Evolutionary conservation across 2,113 vertebrate genomes (phyloP), one percentile per base, ranked within the genome.

Genomic region (Heterochromis multidens): DNA sequence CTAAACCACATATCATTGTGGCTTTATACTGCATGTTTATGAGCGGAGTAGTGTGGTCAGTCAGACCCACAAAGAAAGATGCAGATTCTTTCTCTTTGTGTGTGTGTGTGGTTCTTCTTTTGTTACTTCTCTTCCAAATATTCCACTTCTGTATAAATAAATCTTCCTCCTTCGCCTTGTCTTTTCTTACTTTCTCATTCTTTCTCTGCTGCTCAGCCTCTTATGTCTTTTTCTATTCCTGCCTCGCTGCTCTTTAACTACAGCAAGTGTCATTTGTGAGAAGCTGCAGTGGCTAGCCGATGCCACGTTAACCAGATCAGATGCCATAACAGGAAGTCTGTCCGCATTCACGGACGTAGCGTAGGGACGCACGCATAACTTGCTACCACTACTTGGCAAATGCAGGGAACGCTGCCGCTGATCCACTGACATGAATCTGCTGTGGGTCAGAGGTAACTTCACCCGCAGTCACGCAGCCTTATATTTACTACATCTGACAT

Each of bases 281-380:
- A 60, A 79, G 77, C 82, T 80, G 21, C 82, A 19, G 86, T 46
- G 85, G 70, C 77, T 61, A 10, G 82, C 79, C 65, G 84, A 81
- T 92, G 94, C 91, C 90, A 92, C 83, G 88, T 91, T 94, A 87
- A 79, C 91, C 88, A 90, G 92, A 93, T 94, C 89, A 77, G 78
- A 94, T 92, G 91, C 92, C 87, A 83, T 81, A 87, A 93, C 93
- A 95, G 94, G 91, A 95, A 94, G 76, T 91, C 17, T 1, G 83
- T 82, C 82, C 81, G 43, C 88, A 84, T 83, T 83, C 80, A 84
- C 31, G 80, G 85, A 91, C 49, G 70, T 37, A 63, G 81, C 33
- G 6, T 60, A 56, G 80, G 85, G 90, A 89, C 91, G 88, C 88
- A 49, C 76, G 23, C 79, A 86, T 88, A 91, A 93, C 84, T 93